Evolutionary conservation across 2,797 vertebrate species (phyloP).

Genomic region (Microtus californicus): DNA sequence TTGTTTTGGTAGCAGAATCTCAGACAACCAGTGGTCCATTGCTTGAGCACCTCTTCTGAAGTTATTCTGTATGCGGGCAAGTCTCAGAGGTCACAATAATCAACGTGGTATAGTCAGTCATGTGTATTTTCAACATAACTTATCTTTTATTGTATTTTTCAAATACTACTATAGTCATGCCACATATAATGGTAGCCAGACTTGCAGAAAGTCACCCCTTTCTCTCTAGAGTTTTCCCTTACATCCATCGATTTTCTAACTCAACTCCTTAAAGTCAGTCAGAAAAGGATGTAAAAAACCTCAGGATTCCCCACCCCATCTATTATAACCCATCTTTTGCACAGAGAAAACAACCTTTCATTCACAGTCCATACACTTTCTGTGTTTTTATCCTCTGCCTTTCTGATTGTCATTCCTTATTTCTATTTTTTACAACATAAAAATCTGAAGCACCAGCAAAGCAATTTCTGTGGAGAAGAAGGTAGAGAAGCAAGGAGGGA

Average conservation of each 20-base stretch:
- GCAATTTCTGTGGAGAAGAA: not conserved
- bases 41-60: not conserved
- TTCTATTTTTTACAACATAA: conserved; percentile 30
- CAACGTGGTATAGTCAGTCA: not conserved
- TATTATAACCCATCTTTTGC: not conserved
- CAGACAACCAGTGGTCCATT: not conserved
- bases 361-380: not conserved
- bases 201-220: not conserved
- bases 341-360: not conserved
- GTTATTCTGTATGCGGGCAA: not conserved
- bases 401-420: not conserved
- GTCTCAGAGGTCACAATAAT: not conserved
- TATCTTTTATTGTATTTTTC: not conserved
- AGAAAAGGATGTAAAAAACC: not conserved
- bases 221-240: not conserved
- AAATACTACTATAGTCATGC: not conserved
- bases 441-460: not conserved
- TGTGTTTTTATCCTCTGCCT: not conserved
- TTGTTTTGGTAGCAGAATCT: not conserved
- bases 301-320: not conserved
- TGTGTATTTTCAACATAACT: not conserved
- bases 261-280: not conserved
- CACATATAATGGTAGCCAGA: not conserved
- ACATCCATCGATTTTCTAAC: not conserved
- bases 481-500: not conserved